Conservation (phyloP, 1,140 invertebrate species). For the Pollicipes pollicipes region DNA sequence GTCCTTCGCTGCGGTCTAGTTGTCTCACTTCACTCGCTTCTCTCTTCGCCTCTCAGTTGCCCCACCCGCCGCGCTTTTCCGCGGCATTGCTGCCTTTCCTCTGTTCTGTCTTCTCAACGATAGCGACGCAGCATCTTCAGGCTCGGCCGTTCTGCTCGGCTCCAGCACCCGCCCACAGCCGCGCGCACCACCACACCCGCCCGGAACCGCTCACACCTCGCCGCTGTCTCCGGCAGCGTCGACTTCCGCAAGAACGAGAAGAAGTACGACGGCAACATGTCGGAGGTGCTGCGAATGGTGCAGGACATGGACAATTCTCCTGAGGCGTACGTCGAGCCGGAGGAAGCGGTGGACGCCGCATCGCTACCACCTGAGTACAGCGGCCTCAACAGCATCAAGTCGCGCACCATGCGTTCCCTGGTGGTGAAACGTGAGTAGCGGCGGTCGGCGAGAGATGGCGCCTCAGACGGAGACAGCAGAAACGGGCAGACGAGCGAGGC, state of each 20-base stretch:
- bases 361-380: background rate
- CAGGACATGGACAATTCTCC: constrained; percentile 73
- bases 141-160: no score
- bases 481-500: no score
- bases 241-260: constrained; percentile 93
- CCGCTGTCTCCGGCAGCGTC: constrained; percentile 38
- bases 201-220: background rate
- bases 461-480: no score
- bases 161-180: no score
- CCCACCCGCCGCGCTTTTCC: no score
- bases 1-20: no score
- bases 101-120: no score
- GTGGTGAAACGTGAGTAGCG: background rate
- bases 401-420: background rate
- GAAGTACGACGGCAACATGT: constrained; percentile 64
- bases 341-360: background rate
- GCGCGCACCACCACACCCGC: background rate
- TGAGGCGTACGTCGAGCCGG: constrained; percentile 28
- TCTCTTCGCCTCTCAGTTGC: no score
- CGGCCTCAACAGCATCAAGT: background rate
- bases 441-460: background rate
- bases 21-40: no score
- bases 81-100: no score
- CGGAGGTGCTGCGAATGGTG: constrained; percentile 80
- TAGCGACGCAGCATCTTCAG: no score